Evolutionary conservation across 1,140 invertebrate species (phyloP).

Genomic region (Trachymyrmex cornetzi): DNA sequence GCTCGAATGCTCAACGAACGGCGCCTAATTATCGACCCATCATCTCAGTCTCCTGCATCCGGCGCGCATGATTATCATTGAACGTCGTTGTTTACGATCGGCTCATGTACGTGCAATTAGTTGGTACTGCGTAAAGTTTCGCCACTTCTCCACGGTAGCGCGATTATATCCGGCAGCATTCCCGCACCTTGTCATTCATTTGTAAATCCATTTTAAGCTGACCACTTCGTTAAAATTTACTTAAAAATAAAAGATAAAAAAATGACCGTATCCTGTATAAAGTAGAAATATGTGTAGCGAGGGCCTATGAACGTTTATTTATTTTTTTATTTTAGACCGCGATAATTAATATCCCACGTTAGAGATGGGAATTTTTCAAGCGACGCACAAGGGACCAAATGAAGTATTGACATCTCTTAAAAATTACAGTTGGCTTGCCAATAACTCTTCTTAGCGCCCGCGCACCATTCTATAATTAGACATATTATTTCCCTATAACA

Average conservation of each 20-base stretch:
- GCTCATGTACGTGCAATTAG: slow-evolving; percentile 67
- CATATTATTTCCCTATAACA: slow-evolving; percentile 36
- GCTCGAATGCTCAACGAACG: slow-evolving; percentile 20
- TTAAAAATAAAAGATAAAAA: background rate
- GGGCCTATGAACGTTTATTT: background rate
- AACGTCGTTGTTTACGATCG: slow-evolving; percentile 56
- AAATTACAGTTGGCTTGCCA: slow-evolving; percentile 11
- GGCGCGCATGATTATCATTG: slow-evolving; percentile 53
- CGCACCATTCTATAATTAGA: slow-evolving; percentile 28
- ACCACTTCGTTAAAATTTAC: slow-evolving; percentile 3
- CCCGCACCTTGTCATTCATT: background rate
- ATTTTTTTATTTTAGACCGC: background rate
- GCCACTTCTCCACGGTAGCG: background rate
- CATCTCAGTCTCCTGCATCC: slow-evolving; percentile 17
- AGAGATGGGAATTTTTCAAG: background rate
- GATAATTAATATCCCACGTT: slow-evolving; percentile 37
- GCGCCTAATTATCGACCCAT: slow-evolving; percentile 51
- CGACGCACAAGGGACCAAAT: slow-evolving; percentile 40
- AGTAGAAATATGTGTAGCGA: background rate
- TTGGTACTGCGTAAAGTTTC: slow-evolving; percentile 31
- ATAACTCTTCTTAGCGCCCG: slow-evolving; percentile 15
- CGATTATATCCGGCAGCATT: background rate
- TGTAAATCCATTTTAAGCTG: slow-evolving; percentile 10
- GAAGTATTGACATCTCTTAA: slow-evolving; percentile 47
- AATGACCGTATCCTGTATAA: background rate